Evolutionary conservation across 64 coral and sea anemone genomes (phyloP).

Genomic region (Pocillopora damicornis): DNA sequence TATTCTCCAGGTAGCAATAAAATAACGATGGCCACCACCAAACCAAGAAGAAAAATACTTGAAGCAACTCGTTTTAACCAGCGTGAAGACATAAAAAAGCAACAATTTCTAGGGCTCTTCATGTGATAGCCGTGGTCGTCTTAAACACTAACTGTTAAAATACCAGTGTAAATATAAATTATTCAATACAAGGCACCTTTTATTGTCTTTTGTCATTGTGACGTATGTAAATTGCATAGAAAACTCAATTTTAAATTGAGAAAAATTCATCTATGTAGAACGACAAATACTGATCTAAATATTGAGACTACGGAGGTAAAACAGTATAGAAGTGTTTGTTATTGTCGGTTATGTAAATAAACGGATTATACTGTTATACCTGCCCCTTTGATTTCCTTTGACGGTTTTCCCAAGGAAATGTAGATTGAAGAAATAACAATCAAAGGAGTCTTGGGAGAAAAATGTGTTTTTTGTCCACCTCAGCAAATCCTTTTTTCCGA

Average conservation of each 20-base stretch:
- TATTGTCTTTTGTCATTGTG: background rate
- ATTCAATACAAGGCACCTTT: background rate
- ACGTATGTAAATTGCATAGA: background rate
- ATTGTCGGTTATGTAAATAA: too few species aligned
- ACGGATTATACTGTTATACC: too few species aligned
- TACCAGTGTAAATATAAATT: background rate
- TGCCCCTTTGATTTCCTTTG: too few species aligned
- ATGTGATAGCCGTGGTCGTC: background rate
- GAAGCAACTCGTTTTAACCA: background rate
- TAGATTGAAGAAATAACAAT: too few species aligned
- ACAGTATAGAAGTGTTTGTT: too few species aligned
- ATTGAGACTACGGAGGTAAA: too few species aligned
- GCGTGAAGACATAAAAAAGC: background rate
- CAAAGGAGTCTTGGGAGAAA: too few species aligned
- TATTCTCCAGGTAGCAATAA: constrained; percentile 1
- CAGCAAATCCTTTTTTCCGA: too few species aligned
- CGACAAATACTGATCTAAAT: too few species aligned
- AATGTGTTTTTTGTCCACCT: too few species aligned
- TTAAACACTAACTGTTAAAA: background rate
- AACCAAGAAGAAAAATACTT: background rate
- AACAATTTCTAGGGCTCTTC: background rate
- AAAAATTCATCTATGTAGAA: background rate
- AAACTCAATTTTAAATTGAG: background rate
- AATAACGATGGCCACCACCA: background rate
- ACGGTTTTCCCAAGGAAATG: too few species aligned